Evolutionary conservation across 64 coral and sea anemone species (phyloP).

Genomic region (Platygyra sinensis): DNA sequence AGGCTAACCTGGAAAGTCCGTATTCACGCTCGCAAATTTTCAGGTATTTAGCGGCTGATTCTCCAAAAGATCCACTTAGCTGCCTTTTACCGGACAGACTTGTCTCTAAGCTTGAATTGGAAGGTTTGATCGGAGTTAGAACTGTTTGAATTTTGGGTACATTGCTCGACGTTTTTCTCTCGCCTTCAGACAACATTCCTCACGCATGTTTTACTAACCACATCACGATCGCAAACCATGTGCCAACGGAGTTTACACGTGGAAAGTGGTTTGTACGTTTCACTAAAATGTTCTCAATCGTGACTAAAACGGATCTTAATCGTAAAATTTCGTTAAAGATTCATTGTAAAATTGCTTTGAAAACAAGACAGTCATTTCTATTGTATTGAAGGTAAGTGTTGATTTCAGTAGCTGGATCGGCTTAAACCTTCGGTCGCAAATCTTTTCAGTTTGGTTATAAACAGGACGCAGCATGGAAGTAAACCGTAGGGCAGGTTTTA

Average conservation of each 20-base stretch:
- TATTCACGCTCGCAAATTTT: neutral
- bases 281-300: neutral
- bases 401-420: neutral
- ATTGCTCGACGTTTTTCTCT: neutral
- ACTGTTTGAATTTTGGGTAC: neutral
- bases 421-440: no score
- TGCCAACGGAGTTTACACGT: conserved; percentile 7
- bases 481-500: neutral
- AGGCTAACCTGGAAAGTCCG: neutral
- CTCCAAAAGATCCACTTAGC: neutral
- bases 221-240: neutral
- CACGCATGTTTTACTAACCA: neutral
- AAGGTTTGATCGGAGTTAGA: neutral
- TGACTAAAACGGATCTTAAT: neutral
- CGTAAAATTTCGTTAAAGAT: neutral
- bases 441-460: no score
- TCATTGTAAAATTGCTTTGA: neutral
- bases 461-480: neutral
- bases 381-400: neutral
- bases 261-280: neutral
- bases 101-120: neutral
- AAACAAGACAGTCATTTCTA: neutral
- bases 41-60: neutral
- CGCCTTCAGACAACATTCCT: neutral
- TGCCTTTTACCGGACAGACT: neutral